Conservation (phyloP, 2,888 invertebrate genomes). For the Exephanes ischioxanthus region DNA sequence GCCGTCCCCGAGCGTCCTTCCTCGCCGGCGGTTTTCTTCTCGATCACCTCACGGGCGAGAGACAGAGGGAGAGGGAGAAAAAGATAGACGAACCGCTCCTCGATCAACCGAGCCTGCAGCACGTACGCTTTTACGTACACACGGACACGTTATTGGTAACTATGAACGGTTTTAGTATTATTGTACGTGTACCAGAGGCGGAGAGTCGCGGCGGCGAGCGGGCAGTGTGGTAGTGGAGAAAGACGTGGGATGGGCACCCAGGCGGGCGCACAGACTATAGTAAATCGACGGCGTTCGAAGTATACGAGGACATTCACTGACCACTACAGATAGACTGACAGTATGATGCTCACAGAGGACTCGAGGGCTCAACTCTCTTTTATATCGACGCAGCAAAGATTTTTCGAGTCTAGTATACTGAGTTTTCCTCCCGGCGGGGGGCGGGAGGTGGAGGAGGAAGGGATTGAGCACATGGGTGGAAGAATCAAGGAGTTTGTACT, state of each 20-base stretch:
- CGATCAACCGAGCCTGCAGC: conserved; percentile 57
- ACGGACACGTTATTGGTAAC: conserved; percentile 65
- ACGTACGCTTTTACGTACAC: conserved; percentile 57
- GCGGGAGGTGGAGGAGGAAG: too few relatives aligned
- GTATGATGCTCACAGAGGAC: conserved; percentile 29
- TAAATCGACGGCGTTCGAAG: conserved; percentile 22
- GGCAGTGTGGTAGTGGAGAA: conserved; percentile 42
- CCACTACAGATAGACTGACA: conserved; percentile 41
- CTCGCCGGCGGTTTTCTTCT: conserved; percentile 45
- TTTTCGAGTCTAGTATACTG: conserved; percentile 9
- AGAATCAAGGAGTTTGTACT: too few relatives aligned
- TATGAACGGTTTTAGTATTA: conserved; percentile 45
- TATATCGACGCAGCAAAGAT: conserved; percentile 50
- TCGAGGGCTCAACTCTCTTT: conserved; percentile 45
- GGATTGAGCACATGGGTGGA: too few relatives aligned
- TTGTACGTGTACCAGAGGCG: conserved; percentile 32
- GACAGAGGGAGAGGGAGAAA: not conserved
- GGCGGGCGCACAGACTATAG: conserved; percentile 57
- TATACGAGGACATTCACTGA: conserved; percentile 65
- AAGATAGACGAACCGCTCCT: conserved; percentile 40
- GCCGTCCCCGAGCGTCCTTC: conserved; percentile 70
- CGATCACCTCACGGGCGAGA: conserved; percentile 10
- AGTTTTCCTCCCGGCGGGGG: too few relatives aligned
- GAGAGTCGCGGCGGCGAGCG: conserved; percentile 42
- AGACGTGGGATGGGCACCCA: conserved; percentile 63